These are phyloP conservation scores for Protodeltote pygarga DNA, from an alignment of 2,888 invertebrate genomes.

Conservation along the genomic window DNA sequence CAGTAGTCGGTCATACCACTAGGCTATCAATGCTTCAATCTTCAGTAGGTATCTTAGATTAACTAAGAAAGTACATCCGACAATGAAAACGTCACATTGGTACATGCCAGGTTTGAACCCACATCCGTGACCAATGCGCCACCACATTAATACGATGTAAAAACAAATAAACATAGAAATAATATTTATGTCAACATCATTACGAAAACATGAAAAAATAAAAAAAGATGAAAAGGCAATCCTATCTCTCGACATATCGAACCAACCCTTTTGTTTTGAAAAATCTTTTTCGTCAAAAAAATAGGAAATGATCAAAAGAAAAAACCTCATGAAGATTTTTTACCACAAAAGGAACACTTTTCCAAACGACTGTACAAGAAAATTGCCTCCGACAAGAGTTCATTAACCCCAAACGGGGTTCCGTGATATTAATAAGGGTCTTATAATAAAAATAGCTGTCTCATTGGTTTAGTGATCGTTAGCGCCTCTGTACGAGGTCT, in stretches of 20 bases:
- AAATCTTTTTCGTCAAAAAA: slow-evolving; percentile 25
- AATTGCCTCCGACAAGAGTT: slow-evolving; percentile 56
- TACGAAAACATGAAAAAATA: not conserved
- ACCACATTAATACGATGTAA: no score
- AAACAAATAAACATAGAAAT: no score
- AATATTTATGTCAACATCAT: no score
- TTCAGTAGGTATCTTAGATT: no score
- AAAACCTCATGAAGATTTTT: slow-evolving; percentile 47
- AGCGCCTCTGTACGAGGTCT: no score
- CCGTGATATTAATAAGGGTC: slow-evolving; percentile 47
- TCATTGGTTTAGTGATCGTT: no score
- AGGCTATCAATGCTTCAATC: no score
- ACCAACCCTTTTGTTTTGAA: slow-evolving; percentile 37
- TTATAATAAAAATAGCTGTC: slow-evolving; percentile 36
- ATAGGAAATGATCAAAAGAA: slow-evolving; percentile 31
- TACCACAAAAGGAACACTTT: slow-evolving; percentile 57
- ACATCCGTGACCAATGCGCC: no score
- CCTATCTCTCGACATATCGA: slow-evolving; percentile 17
- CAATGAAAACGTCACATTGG: no score
- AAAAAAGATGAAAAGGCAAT: slow-evolving; percentile 7
- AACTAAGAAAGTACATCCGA: no score
- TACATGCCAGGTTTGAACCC: no score
- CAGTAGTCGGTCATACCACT: no score
- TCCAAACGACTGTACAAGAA: slow-evolving; percentile 58
- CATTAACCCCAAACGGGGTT: slow-evolving; percentile 46